These are phyloP conservation scores for Synergus japonicus DNA, from an alignment of 2,888 invertebrate species.

Conservation along the genomic window DNA sequence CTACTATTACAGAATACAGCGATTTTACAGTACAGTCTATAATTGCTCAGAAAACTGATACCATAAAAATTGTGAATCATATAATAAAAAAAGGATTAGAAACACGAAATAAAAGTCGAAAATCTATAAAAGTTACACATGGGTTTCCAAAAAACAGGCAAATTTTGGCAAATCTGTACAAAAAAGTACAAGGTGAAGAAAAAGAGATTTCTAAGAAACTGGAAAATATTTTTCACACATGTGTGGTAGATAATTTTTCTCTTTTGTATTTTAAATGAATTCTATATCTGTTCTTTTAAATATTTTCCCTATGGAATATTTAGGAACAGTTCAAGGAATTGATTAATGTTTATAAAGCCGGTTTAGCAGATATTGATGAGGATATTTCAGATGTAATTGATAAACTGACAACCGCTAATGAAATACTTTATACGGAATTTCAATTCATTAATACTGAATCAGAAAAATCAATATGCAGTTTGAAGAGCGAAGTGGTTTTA, in stretches of 20 bases:
- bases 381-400: neutral
- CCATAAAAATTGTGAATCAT: neutral
- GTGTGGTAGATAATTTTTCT: neutral
- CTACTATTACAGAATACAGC: neutral
- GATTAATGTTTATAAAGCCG: neutral
- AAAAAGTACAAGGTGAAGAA: slow-evolving; percentile 1
- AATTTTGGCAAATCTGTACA: neutral
- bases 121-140: neutral
- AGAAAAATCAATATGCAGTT: neutral
- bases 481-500: neutral
- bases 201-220: neutral
- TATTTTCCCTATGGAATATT: neutral
- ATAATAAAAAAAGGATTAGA: neutral
- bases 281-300: neutral
- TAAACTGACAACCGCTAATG: neutral
- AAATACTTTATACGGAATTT: neutral
- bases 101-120: neutral
- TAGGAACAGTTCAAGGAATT: neutral
- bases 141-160: neutral
- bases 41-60: neutral
- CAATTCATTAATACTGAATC: neutral
- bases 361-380: neutral
- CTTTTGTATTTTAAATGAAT: neutral
- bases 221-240: neutral
- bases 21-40: neutral